A percentile compares a stretch with the other conserved stretches of the same genome.
phyloP scores from a whole-genome alignment of 2,113 vertebrate genomes.

The Saccopteryx bilineata region DNA sequence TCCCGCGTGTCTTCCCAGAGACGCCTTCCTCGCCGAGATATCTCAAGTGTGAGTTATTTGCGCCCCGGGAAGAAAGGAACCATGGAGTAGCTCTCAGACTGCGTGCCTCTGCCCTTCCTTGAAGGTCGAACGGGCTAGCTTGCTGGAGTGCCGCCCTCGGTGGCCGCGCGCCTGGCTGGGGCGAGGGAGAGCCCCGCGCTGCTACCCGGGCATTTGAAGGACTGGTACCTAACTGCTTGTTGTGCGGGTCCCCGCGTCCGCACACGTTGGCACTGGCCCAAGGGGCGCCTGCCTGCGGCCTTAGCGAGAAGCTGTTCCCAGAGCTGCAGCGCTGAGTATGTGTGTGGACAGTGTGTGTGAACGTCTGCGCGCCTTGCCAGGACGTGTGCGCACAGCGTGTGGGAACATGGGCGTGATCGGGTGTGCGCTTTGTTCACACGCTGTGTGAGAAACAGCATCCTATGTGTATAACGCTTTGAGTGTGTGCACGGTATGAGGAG shows the following conservation, averaged over 20 bases:
- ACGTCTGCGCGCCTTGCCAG: background rate
- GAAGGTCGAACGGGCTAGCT: background rate
- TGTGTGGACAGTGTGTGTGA: background rate
- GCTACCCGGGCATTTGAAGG: background rate
- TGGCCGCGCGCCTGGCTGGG: background rate
- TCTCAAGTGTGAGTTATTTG: background rate
- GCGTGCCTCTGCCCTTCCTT: background rate
- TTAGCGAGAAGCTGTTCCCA: background rate
- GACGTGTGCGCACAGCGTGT: background rate
- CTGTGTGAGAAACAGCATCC: background rate
- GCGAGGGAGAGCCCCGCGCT: background rate
- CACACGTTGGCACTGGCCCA: background rate
- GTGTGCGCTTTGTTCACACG: background rate
- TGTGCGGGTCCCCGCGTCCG: background rate
- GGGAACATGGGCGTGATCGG: background rate
- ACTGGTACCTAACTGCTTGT: background rate
- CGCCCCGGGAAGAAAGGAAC: background rate
- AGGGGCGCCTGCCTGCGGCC: background rate
- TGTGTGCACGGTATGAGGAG: background rate
- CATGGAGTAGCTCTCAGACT: background rate
- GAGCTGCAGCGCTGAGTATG: background rate
- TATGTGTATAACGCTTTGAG: background rate
- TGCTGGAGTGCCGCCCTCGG: background rate
- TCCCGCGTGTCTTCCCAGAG: background rate
- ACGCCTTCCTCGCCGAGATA: background rate